Evolutionary conservation across 2,888 invertebrate species (phyloP).

Genomic region (Diogma glabrata): DNA sequence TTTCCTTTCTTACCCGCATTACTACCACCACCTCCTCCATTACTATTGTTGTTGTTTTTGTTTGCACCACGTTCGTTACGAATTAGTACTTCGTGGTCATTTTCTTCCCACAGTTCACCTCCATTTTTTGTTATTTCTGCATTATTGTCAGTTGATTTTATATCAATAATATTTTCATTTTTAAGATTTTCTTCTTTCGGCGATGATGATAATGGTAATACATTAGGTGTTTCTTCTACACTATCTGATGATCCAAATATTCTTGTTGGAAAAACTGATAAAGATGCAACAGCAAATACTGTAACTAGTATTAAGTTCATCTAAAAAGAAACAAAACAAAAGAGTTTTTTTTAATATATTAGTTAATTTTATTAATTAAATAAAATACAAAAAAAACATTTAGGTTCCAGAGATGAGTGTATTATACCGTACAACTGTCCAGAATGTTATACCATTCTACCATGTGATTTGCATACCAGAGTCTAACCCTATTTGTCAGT

Average conservation of each 20-base stretch:
- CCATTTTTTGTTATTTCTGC: conserved; percentile 33
- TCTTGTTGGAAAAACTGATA: conserved; percentile 29
- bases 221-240: conserved; percentile 30
- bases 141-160: conserved; percentile 2
- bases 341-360: no score
- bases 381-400: no score
- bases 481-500: no score
- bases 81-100: conserved; percentile 66
- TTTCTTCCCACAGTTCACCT: conserved; percentile 68
- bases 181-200: conserved; percentile 24
- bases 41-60: conserved; percentile 40
- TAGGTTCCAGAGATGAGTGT: no score
- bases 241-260: conserved; percentile 31
- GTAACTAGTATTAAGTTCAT: conserved; percentile 15
- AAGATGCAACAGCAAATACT: conserved; percentile 27
- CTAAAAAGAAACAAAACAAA: conserved; percentile 4
- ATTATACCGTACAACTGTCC: no score
- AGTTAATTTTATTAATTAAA: no score
- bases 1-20: conserved; percentile 27
- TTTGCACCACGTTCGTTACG: conserved; percentile 71
- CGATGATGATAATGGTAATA: conserved; percentile 33
- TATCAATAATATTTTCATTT: not conserved
- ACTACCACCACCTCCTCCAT: conserved; percentile 40
- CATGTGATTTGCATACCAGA: no score
- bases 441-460: no score